These are phyloP conservation scores for Sinelater perroti DNA, from an alignment of 2,888 invertebrate genomes.

Conservation along the genomic window DNA sequence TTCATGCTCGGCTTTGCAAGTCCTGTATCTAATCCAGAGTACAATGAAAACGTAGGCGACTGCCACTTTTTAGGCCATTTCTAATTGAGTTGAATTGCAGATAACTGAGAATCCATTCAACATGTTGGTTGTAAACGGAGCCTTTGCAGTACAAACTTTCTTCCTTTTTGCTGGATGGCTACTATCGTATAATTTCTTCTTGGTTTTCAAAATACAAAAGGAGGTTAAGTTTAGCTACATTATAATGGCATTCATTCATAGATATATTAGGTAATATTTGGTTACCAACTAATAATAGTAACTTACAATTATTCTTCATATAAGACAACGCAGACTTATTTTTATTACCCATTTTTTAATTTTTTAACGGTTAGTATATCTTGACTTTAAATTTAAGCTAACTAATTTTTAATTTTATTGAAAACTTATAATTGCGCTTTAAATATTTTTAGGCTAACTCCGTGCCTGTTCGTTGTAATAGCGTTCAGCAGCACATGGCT, in stretches of 20 bases:
- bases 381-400: too few relatives aligned
- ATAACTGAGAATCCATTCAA: constrained; percentile 32
- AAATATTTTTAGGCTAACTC: constrained; percentile 50
- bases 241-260: constrained; percentile 47
- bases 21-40: constrained; percentile 27
- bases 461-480: constrained; percentile 43
- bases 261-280: constrained; percentile 53
- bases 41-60: constrained; percentile 28
- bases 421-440: neutral
- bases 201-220: constrained; percentile 41
- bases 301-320: too few relatives aligned
- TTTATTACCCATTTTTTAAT: neutral
- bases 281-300: too few relatives aligned
- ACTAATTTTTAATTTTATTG: neutral
- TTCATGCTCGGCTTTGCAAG: constrained; percentile 17
- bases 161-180: constrained; percentile 55
- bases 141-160: constrained; percentile 56
- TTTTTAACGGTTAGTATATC: neutral
- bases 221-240: constrained; percentile 43
- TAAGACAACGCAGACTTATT: neutral
- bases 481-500: constrained; percentile 48
- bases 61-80: neutral
- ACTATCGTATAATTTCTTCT: constrained; percentile 47
- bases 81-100: constrained; percentile 15
- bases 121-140: constrained; percentile 54